phyloP scores from a whole-genome alignment of 2,797 vertebrate genomes.

The Ambastaia sidthimunki region DNA sequence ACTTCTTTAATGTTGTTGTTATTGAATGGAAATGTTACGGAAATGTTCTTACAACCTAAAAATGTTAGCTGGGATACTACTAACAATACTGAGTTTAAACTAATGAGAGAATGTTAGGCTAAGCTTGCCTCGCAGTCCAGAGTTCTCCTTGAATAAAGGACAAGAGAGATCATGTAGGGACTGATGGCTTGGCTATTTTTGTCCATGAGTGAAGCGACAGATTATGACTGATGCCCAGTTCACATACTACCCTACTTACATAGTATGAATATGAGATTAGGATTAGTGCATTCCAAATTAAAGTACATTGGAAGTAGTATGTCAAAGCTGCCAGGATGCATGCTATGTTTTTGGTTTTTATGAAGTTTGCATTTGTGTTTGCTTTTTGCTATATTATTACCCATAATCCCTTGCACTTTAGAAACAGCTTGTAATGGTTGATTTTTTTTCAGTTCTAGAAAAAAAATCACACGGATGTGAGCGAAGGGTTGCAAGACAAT shows the following conservation, averaged over 20 bases:
- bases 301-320: not conserved
- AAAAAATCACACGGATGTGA: too few species aligned
- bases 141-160: constrained; percentile 59
- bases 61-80: too few species aligned
- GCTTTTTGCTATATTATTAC: not conserved
- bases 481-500: too few species aligned
- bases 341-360: not conserved
- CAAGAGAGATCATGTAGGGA: constrained; percentile 29
- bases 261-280: not conserved
- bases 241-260: not conserved
- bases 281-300: not conserved
- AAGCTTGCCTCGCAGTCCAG: constrained; percentile 38
- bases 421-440: not conserved
- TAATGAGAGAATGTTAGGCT: not conserved
- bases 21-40: too few species aligned
- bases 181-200: constrained; percentile 61
- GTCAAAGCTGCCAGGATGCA: not conserved
- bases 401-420: not conserved
- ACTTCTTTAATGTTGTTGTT: too few species aligned
- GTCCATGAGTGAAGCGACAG: constrained; percentile 42
- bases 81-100: too few species aligned
- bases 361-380: not conserved
- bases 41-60: too few species aligned
- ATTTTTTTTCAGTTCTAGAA: not conserved
- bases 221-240: not conserved